phyloP scores from a whole-genome alignment of 2,888 invertebrate species.

The Cantharis flavilabris region DNA sequence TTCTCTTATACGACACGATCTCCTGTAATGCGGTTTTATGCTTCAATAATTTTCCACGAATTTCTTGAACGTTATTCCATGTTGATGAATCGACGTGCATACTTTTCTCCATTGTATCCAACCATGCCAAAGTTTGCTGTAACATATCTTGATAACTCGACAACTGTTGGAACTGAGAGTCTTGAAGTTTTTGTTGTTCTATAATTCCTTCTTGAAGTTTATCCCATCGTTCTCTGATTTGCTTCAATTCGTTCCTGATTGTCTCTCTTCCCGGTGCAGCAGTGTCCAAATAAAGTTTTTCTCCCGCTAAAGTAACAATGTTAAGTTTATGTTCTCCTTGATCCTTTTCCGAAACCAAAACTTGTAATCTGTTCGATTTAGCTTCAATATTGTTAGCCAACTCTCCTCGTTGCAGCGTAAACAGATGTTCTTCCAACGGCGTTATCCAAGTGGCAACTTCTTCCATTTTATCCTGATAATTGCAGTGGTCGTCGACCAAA shows the following conservation, averaged over 20 bases:
- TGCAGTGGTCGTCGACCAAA: slow-evolving; percentile 81
- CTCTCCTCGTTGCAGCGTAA: slow-evolving; percentile 66
- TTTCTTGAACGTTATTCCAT: slow-evolving; percentile 82
- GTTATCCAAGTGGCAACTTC: slow-evolving; percentile 79
- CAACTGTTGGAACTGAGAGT: slow-evolving; percentile 81
- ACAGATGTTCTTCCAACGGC: slow-evolving; percentile 74
- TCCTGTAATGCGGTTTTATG: slow-evolving; percentile 88
- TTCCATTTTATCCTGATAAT: slow-evolving; percentile 74
- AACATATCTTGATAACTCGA: slow-evolving; percentile 85
- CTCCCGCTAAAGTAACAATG: slow-evolving; percentile 76
- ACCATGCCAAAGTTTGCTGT: slow-evolving; percentile 82
- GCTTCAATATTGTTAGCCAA: slow-evolving; percentile 64
- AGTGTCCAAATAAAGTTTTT: slow-evolving; percentile 90
- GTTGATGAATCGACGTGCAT: slow-evolving; percentile 73
- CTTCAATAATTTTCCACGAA: slow-evolving; percentile 81
- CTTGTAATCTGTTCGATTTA: slow-evolving; percentile 70
- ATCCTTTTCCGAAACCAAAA: slow-evolving; percentile 78
- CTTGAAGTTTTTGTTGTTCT: slow-evolving; percentile 83
- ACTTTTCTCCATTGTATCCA: slow-evolving; percentile 81
- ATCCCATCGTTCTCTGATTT: slow-evolving; percentile 86
- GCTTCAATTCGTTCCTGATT: slow-evolving; percentile 82
- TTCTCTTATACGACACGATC: slow-evolving; percentile 85
- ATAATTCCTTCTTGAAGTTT: slow-evolving; percentile 78
- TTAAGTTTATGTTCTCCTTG: slow-evolving; percentile 81
- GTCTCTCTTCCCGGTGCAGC: slow-evolving; percentile 89